phyloP scores from a whole-genome alignment of 2,888 invertebrate species.

The Eilema depressum region DNA sequence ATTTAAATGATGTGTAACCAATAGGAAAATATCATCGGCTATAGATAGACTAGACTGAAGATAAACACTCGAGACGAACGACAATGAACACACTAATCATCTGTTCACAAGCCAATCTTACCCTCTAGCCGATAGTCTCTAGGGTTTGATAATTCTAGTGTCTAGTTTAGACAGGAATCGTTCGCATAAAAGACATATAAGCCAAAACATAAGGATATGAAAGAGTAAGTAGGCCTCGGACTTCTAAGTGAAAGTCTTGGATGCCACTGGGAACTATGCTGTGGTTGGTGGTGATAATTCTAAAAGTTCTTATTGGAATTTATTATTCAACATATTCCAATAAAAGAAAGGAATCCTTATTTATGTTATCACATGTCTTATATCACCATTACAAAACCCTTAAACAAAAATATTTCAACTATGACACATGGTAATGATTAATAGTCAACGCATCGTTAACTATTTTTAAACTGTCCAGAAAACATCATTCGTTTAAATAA shows the following conservation, averaged over 20 bases:
- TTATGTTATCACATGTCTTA: not conserved
- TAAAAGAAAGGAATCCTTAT: not conserved
- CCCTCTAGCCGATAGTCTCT: too few relatives aligned
- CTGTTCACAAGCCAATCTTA: not conserved
- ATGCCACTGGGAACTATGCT: too few relatives aligned
- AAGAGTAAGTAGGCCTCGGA: too few relatives aligned
- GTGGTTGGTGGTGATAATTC: not conserved
- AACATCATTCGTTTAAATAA: constrained; percentile 25
- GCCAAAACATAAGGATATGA: not conserved
- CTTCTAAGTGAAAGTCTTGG: too few relatives aligned
- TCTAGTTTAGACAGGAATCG: not conserved
- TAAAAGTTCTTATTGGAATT: not conserved
- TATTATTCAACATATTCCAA: not conserved
- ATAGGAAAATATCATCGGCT: not conserved
- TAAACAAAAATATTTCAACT: constrained; percentile 25
- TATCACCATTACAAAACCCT: not conserved
- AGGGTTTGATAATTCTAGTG: too few relatives aligned
- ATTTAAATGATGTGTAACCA: constrained; percentile 13
- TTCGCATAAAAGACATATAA: not conserved
- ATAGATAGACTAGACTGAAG: not conserved
- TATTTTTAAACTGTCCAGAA: constrained; percentile 18
- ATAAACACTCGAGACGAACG: not conserved
- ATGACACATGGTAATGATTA: constrained; percentile 43
- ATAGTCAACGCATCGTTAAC: constrained; percentile 41
- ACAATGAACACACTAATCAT: too few relatives aligned